Base-by-base conservation (phyloP, 2,888 invertebrate genomes). In the Spodoptera picta region DNA sequence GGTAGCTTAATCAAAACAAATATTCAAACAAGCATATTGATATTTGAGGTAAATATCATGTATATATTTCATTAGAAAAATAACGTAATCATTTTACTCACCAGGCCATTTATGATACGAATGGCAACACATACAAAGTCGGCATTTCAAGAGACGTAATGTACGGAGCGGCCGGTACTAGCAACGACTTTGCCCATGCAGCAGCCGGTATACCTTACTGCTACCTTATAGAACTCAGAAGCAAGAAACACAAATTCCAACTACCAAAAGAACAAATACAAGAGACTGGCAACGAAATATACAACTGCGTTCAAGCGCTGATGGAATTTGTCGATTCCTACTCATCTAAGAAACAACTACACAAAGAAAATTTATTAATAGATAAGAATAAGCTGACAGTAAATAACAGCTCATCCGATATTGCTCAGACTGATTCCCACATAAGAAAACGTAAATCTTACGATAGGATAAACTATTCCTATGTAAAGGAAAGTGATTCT, bases 121-220 rank as follows among this genome's bases (percentile, higher is more conserved):
- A 82, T 66, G 91, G 92, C 2, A 90, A 87, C 50, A 92, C 82
- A 2, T 94, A 94, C 71, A 93, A 91, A 72, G 93, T 93, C 12
- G 93, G 93, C 11, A 87, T 92, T 73, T 93, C 93, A 4, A 89
- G 85, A 65, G 93, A 93, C 50, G 90, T 93, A 1, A 92, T 94
- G 92, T 92, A 92, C 56, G 87, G 86, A 9, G 93, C 93, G 0
- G 82, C 92, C 0, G 93, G 94, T 1, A 93, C 93, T 24, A 94
- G 93, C 70, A 88, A 88, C 19, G 94, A 94, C 58, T 93, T 90
- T 85, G 87, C 90, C 44, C 90, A 93, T 68, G 91, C 90, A 0
- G 82, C 64, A n/a, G 90, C 88, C 0, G 83, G 87, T 4, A 91
- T 93, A 23, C 94, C 93, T 0, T 93, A 81, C 81, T 92, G 92